These are phyloP conservation scores for Naja naja DNA, from an alignment of 2,113 vertebrate genomes.

Conservation along the genomic window DNA sequence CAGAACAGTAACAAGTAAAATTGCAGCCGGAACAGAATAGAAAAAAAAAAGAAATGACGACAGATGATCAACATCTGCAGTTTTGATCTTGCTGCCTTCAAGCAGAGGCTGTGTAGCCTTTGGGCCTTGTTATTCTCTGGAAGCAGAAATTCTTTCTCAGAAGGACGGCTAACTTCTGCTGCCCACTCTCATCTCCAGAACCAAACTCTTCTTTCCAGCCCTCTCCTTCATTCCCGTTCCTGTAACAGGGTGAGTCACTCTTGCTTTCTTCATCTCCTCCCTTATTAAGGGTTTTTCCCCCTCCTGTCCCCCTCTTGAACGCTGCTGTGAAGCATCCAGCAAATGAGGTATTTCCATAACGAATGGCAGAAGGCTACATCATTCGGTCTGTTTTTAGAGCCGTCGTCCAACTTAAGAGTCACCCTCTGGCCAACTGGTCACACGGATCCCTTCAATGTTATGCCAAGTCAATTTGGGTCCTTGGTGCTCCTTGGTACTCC, in stretches of 20 bases:
- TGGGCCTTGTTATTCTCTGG: not conserved
- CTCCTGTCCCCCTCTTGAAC: not conserved
- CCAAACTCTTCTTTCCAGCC: not conserved
- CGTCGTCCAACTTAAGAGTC: not conserved
- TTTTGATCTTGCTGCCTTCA: not conserved
- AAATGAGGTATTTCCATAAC: not conserved
- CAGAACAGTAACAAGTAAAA: not conserved
- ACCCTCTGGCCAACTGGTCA: not conserved
- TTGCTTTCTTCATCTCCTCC: not conserved
- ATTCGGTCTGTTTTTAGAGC: not conserved
- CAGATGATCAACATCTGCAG: not conserved
- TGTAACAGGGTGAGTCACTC: conserved; percentile 32
- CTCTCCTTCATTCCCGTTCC: conserved; percentile 15
- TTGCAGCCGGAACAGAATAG: not conserved
- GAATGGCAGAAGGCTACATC: not conserved
- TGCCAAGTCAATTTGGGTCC: not conserved
- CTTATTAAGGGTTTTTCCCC: not conserved
- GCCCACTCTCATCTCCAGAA: conserved; percentile 10
- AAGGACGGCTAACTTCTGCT: not conserved
- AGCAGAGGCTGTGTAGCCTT: not conserved
- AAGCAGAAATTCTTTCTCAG: not conserved
- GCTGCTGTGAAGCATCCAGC: not conserved
- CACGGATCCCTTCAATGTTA: no score
- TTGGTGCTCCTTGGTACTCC: no score
- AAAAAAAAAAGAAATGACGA: not conserved